Conservation (phyloP, 2,113 vertebrate genomes). For the rabbit (Oryctolagus cuniculus) region DNA sequence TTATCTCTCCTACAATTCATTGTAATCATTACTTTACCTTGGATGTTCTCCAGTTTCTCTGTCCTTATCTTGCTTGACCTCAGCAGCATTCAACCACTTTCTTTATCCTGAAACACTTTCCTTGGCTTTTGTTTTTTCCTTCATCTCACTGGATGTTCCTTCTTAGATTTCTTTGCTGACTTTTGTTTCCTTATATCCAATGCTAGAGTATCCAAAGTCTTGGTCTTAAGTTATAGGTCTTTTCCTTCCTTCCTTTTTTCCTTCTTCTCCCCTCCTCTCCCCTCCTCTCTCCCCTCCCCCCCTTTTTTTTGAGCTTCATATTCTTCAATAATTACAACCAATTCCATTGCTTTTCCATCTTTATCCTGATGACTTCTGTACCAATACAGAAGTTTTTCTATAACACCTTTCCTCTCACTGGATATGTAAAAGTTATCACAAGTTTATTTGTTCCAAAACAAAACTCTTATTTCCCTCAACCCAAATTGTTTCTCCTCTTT, state of each 20-base stretch:
- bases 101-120: background rate
- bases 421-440: background rate
- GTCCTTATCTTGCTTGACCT: background rate
- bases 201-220: background rate
- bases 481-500: background rate
- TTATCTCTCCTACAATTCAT: background rate
- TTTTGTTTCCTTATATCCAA: background rate
- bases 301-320: background rate
- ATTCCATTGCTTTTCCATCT: background rate
- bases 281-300: too few species aligned
- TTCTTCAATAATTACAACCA: background rate
- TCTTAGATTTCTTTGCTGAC: background rate
- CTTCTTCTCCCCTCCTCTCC: too few species aligned
- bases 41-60: background rate
- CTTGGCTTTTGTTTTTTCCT: background rate
- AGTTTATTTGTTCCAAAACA: background rate
- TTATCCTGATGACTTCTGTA: background rate
- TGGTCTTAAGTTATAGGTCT: background rate
- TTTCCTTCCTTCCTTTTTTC: background rate
- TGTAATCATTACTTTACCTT: background rate
- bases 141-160: background rate
- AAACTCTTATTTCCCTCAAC: background rate
- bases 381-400: background rate
- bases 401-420: background rate
- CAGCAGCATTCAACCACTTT: background rate